These are phyloP conservation scores for Protonemura montana DNA, from an alignment of 2,888 invertebrate species.

Conservation along the genomic window DNA sequence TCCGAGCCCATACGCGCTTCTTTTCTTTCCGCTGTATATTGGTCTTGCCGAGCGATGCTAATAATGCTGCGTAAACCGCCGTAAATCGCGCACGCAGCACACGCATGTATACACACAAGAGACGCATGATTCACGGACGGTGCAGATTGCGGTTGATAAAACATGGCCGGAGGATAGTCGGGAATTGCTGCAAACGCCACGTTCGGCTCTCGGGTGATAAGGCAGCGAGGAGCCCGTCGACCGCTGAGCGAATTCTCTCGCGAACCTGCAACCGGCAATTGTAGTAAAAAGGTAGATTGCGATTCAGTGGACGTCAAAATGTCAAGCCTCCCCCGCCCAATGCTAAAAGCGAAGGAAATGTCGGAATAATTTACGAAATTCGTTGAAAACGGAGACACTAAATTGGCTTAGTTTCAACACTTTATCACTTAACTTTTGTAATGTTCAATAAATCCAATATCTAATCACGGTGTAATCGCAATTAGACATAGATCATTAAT, in stretches of 20 bases:
- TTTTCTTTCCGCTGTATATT: slow-evolving; percentile 20
- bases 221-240: not conserved
- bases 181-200: not conserved
- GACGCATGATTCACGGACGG: slow-evolving; percentile 1
- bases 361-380: not conserved
- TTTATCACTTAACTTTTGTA: slow-evolving; percentile 32
- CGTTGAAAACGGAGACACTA: not conserved
- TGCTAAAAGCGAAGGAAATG: not conserved
- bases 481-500: slow-evolving; percentile 41
- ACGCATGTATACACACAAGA: slow-evolving; percentile 1
- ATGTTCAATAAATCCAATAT: slow-evolving; percentile 15
- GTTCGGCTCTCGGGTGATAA: not conserved
- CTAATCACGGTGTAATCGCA: slow-evolving; percentile 24
- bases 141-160: slow-evolving; percentile 25
- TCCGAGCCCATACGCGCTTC: not conserved
- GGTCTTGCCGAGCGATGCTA: slow-evolving; percentile 2
- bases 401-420: slow-evolving; percentile 36
- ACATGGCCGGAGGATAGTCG: slow-evolving; percentile 1
- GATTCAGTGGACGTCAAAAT: not conserved
- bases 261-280: not conserved
- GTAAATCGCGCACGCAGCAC: slow-evolving; percentile 25
- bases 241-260: not conserved
- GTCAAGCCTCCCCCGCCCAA: not conserved
- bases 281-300: slow-evolving; percentile 7
- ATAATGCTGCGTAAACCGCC: slow-evolving; percentile 38